Conservation (phyloP, 1,140 invertebrate genomes). For the Protaetia brevitarsis region DNA sequence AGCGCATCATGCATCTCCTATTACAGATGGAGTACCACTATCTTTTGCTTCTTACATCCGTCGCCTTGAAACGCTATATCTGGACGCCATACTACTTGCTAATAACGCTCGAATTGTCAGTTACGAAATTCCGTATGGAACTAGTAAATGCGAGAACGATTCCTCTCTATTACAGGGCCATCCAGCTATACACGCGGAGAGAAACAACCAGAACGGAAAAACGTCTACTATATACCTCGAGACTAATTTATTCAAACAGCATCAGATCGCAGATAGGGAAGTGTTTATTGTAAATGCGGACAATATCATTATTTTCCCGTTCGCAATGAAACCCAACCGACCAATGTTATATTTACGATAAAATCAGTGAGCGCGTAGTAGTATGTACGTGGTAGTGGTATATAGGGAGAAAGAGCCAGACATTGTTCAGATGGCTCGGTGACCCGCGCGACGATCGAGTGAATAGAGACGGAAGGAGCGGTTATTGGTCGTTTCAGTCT, state of each 20-base stretch:
- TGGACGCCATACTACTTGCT: no score
- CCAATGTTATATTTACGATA: slow-evolving; percentile 4
- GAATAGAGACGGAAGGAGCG: not conserved
- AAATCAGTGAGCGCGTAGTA: not conserved
- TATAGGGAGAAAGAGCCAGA: not conserved
- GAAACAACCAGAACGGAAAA: no score
- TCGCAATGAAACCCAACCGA: not conserved
- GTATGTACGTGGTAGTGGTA: not conserved
- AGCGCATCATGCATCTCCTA: no score
- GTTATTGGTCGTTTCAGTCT: not conserved
- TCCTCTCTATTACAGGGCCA: no score
- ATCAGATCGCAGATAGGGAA: not conserved
- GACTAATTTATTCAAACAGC: slow-evolving; percentile 1
- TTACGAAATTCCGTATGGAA: no score
- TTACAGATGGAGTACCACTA: no score
- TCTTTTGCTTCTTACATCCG: no score
- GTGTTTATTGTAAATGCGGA: not conserved
- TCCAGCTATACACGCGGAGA: no score
- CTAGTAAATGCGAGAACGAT: no score
- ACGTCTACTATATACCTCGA: no score
- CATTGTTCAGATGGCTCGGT: not conserved
- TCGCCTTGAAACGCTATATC: no score
- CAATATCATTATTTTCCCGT: not conserved
- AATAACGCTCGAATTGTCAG: no score
- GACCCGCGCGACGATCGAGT: not conserved